Conservation (phyloP, 2,113 vertebrate species). For the Trochalopteron elliotii region DNA sequence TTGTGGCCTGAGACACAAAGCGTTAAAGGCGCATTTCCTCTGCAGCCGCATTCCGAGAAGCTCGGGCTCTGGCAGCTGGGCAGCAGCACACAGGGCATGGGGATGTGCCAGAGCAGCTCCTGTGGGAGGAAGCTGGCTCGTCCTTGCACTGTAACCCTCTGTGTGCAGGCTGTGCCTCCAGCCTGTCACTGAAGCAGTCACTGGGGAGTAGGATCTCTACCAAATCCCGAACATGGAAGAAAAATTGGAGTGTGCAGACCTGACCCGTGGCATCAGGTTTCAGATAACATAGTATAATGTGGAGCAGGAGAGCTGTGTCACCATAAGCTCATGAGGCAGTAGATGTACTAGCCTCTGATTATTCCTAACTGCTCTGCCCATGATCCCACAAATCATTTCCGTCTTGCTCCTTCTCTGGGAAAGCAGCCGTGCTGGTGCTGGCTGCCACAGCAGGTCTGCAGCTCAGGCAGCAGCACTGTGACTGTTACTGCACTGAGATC, state of each 20-base stretch:
- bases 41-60: neutral
- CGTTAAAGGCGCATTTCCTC: conserved; percentile 15
- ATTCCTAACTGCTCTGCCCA: neutral
- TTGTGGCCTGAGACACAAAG: neutral
- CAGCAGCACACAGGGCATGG: conserved; percentile 17
- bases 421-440: neutral
- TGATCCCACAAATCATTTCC: neutral
- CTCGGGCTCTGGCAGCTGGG: neutral
- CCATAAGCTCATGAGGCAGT: neutral
- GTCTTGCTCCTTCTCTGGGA: neutral
- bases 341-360: neutral
- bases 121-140: conserved; percentile 20
- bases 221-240: neutral
- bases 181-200: neutral
- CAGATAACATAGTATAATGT: neutral
- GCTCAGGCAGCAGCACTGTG: neutral
- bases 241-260: neutral
- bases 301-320: neutral
- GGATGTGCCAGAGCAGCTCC: conserved; percentile 42
- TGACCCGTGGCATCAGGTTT: neutral
- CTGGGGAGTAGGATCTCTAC: neutral
- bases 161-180: neutral
- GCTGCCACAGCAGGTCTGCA: neutral
- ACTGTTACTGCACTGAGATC: neutral
- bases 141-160: neutral